Base-by-base conservation (phyloP, 2,113 vertebrate species). In the Hydrochoerus hydrochaeris region DNA sequence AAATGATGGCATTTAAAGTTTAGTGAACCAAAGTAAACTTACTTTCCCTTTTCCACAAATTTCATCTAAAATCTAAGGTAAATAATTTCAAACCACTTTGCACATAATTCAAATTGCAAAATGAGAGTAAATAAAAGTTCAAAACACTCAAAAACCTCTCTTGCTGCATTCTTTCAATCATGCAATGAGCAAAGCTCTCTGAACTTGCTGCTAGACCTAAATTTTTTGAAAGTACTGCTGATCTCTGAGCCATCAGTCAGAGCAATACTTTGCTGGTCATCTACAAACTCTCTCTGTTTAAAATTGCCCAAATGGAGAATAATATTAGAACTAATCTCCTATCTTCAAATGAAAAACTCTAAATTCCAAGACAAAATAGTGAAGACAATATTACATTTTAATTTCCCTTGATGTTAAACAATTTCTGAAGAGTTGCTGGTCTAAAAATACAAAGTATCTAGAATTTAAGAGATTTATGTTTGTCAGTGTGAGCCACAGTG, bases 371-470 rank as follows among this genome's bases (percentile, higher is more conserved):
- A 63, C 73, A 75, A 92, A 73, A 87, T 26, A 41, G 22, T 3
- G 54, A 65, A 88, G 49, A 46, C 13, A 41, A 38, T 38, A 82
- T 69, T 65, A 69, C 67, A 87, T 38, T 91, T 96, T 67, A 73
- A 85, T 92, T 94, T 73, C 85, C 77, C 69, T 81, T 84, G 88
- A 49, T 30, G 14, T 75, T 90, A 67, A 94, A 90, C 62, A 85
- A 75, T 81, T 90, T 86, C 75, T 96, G 24, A 83, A 89, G 60
- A 96, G 52, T 88, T 0, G 0, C 24, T 54, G 22, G 16, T 83
- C 78, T 90, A 80, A 63, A 92, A 94, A 85, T 38, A 87, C 65
- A 81, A 60, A 89, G 67, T 46, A 60, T 91, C 69, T 35, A 78
- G 67, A 96, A 77, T 13, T 92, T 78, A 80, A 78, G 19, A 92